Base-by-base conservation (phyloP, 2,888 invertebrate genomes). In the Notodonta dromedarius region DNA sequence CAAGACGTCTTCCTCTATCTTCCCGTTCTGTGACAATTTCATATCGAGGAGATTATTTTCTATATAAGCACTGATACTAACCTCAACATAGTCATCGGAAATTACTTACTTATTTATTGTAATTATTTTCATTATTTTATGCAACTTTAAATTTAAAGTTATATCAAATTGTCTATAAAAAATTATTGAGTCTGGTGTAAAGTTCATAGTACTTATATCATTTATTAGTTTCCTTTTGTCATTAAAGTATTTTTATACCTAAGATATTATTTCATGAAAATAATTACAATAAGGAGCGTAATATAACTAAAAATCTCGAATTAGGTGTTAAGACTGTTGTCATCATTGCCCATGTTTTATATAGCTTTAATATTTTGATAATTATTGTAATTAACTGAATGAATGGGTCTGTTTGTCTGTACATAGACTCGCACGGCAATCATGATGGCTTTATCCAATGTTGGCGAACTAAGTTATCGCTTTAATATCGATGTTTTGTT, bases 401-500 rank as follows among this genome's bases (percentile, higher is more conserved):
- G 66, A 62, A 60, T 48, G 56, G 57, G 61, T 72, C 59, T 56
- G 76, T 76, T 65, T 77, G 82, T 77, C 83, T 77, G 86, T 87
- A 85, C 63, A 85, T 87, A 83, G 53, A 56, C 76, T 73, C 74
- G 80, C 78, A 79, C 81, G 78, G 85, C 90, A 87, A 87, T 88
- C 84, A 83, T 86, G 86, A 81, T 81, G 87, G 87, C 89, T 90
- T 87, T 89, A 90, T 86, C 76, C 78, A 89, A 87, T 88, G 93
- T 92, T 91, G 90, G 85, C 87, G 78, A 87, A 88, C 83, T 87
- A 84, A 87, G 88, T 92, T 91, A 90, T 82, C 81, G 91, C 92
- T 92, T 92, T 87, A 86, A 84, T 87, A 86, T 78, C 86, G 83
- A 89, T 88, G 91, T 92, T 93, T 84, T 91, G 92, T 92, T 92